Base-by-base conservation (phyloP, 1,140 invertebrate genomes). In the Calliopsis andreniformis region DNA sequence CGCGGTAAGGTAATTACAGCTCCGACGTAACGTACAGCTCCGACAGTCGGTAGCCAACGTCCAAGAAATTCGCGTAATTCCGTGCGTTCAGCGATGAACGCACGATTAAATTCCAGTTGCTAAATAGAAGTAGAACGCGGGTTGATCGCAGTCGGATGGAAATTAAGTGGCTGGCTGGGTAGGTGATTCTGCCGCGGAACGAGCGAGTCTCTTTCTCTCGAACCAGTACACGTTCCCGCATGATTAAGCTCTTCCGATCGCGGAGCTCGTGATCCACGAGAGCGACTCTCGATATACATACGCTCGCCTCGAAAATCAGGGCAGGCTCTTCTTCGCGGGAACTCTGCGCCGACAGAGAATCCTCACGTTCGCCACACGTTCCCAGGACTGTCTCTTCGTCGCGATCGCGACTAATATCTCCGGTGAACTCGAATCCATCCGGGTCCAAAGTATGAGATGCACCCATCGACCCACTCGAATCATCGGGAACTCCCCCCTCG, bases 191-290 rank as follows among this genome's bases (percentile, higher is more conserved):
- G 64, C 53, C 20, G 59, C 28, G 43, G 59, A 72, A 56, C 45
- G 53, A 82, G 45, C 78, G 62, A 58, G 69, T 58, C 42, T 79
- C 68, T 67, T 14, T 47, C 35, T 45, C 67, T 3, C 18, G 23
- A 20, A 47, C 69, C 58, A 20, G 25, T 62, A 71, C 80, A 82
- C 79, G 68, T 55, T 78, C 58, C 39, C 42, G 49, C 80, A 63
- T 43, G 80, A 83, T 83, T 82, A 78, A 83, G 81, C 81, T 78
- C 76, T 82, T 73, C 80, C 76, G 81, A 83, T 83, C 81, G 67
- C 67, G 56, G 62, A 66, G 80, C 49, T 83, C 79, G 77, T 73
- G 81, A 82, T 83, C 35, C 81, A 83, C 79, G 79, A 82, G 68
- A 45, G 39, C 47, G 10, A 47, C 56, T 56, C 28, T n/a, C 43